Evolutionary conservation across 2,888 invertebrate species (phyloP).

Genomic region (Lasius platythorax): DNA sequence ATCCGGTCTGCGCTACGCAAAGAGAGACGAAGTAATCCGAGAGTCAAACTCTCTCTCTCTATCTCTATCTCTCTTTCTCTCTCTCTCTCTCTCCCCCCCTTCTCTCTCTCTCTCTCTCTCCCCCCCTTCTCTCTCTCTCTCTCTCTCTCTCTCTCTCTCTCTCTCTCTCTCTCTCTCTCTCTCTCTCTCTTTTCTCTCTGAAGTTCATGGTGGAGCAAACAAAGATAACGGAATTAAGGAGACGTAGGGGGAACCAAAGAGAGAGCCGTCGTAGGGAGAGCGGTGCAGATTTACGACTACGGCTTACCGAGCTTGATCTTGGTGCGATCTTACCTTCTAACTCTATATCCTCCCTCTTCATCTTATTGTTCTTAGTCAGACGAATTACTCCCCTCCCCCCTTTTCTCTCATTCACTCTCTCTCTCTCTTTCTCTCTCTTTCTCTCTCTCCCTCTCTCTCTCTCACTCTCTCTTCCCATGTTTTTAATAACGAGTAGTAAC

Average conservation of each 20-base stretch:
- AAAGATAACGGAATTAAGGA: slow-evolving; percentile 36
- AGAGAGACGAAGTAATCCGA: slow-evolving; percentile 7
- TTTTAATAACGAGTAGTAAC: slow-evolving; percentile 57
- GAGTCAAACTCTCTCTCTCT: background rate
- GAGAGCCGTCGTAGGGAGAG: background rate
- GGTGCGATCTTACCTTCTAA: slow-evolving; percentile 33
- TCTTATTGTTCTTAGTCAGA: slow-evolving; percentile 27
- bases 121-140: background rate
- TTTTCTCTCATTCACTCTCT: background rate
- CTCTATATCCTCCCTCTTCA: slow-evolving; percentile 31
- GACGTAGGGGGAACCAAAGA: background rate
- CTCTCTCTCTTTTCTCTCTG: background rate
- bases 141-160: background rate
- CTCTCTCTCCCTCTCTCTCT: background rate
- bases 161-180: no score
- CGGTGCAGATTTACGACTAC: slow-evolving; percentile 23
- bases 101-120: no score
- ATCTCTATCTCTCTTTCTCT: background rate
- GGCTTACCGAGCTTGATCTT: slow-evolving; percentile 22
- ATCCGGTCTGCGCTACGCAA: background rate
- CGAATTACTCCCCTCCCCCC: background rate
- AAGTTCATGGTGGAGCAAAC: slow-evolving; percentile 34
- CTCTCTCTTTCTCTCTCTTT: no score
- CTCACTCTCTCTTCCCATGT: slow-evolving; percentile 39
- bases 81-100: no score